Percentiles rank a stretch among this genome's conserved stretches.
Evolutionary conservation across 2,888 invertebrate species (phyloP).

Genomic region (Thalpophila matura): DNA sequence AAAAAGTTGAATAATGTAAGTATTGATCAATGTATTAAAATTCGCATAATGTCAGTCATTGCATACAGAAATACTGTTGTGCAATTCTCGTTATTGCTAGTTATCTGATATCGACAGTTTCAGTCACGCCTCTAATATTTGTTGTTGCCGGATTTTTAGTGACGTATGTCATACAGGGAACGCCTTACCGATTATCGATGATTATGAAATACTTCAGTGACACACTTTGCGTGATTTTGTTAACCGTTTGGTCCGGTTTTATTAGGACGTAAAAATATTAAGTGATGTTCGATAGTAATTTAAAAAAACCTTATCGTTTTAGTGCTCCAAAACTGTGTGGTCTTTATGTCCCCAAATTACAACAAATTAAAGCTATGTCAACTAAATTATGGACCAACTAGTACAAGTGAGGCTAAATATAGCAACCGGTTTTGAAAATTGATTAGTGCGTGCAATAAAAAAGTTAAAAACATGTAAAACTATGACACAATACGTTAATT

Average conservation of each 20-base stretch:
- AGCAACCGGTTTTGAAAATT: slow-evolving; percentile 43
- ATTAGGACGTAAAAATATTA: slow-evolving; percentile 2
- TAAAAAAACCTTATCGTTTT: slow-evolving; percentile 8
- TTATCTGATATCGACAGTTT: slow-evolving; percentile 62
- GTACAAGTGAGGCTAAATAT: slow-evolving; percentile 14
- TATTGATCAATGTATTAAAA: no score
- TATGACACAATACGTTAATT: slow-evolving; percentile 39
- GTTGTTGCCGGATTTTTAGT: slow-evolving; percentile 34
- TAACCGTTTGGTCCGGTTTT: slow-evolving; percentile 9
- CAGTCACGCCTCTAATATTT: slow-evolving; percentile 51
- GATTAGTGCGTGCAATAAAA: slow-evolving; percentile 48
- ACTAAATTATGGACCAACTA: slow-evolving; percentile 11
- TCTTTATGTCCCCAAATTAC: slow-evolving; percentile 12
- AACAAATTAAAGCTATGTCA: slow-evolving; percentile 8
- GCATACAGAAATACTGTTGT: slow-evolving; percentile 36
- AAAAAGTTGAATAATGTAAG: no score
- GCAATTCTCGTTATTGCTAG: slow-evolving; percentile 40
- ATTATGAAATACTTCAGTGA: slow-evolving; percentile 33
- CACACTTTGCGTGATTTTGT: slow-evolving; percentile 17
- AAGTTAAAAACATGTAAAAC: slow-evolving; percentile 22
- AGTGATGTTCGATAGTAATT: background rate
- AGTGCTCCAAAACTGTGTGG: background rate
- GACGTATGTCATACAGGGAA: slow-evolving; percentile 42
- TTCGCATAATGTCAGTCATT: no score
- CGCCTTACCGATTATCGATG: slow-evolving; percentile 48